Base-by-base conservation (phyloP, 2,888 invertebrate genomes). In the Hoplodrina ambigua region DNA sequence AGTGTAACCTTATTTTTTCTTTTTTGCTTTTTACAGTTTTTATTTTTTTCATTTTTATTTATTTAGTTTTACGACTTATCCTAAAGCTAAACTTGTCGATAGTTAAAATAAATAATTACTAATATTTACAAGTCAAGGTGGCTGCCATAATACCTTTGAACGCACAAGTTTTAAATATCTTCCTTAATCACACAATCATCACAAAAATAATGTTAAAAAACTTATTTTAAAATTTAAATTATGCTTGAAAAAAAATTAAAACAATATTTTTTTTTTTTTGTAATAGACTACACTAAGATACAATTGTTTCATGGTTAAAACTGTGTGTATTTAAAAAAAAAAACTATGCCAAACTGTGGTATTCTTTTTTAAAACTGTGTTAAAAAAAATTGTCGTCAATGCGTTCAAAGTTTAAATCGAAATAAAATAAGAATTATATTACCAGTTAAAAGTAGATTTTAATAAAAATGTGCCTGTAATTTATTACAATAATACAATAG, bases 381-480 rank as follows among this genome's bases (percentile, higher is more conserved):
- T 30, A 30, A 37, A n/a, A n/a, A n/a, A n/a, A n/a, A n/a, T 57
- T 71, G 6, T 50, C 19, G 2, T 58, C n/a, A 41, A 55, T 10
- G 85, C 85, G 83, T 83, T 85, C 82, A 79, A 84, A 75, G 80
- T 80, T 56, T 74, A 69, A 69, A 71, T 66, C 62, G 41, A 80
- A 81, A 74, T 82, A 78, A 69, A 82, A 74, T 82, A 84, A 71
- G 77, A 72, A 60, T 78, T 78, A 70, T 84, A 81, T 82, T 83
- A 88, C 85, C 87, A 87, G 72, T 85, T 80, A 82, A 84, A 81
- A 81, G 81, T 87, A 83, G 86, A 72, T 72, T 60, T 68, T 72
- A 85, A 88, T 80, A 75, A 87, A 74, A 82, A 90, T 87, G 94
- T 94, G 94, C 93, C 94, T 94, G 89, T 93, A 90, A 89, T 86